Evolutionary conservation across 2,797 vertebrate genomes (phyloP).

Genomic region (Taenioides sp.): DNA sequence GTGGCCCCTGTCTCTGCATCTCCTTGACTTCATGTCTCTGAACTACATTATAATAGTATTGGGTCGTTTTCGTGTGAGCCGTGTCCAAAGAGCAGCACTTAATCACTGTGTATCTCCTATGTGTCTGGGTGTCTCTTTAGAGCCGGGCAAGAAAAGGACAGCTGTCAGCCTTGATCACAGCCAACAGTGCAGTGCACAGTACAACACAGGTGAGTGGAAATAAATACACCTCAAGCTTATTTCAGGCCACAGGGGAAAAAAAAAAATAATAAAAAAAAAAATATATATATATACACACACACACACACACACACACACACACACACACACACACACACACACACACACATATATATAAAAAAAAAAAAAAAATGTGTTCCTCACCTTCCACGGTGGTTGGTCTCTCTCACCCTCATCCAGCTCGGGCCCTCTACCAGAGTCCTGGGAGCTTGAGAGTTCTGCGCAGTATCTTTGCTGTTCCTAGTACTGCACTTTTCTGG

Average conservation of each 20-base stretch:
- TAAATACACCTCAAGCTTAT: constrained; percentile 11
- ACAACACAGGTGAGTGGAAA: constrained; percentile 28
- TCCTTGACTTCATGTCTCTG: constrained; percentile 32
- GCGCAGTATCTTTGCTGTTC: no score
- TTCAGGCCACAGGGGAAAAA: not conserved
- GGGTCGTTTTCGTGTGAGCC: constrained; percentile 13
- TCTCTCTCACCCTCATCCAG: no score
- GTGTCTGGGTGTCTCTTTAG: constrained; percentile 11
- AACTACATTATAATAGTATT: constrained; percentile 29
- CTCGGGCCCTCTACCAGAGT: no score
- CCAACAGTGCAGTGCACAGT: constrained; percentile 13
- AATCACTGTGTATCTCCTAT: constrained; percentile 21
- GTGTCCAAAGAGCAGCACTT: constrained; percentile 10
- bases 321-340: no score
- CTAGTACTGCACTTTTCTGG: no score
- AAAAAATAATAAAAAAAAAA: no score
- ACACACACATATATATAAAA: no score
- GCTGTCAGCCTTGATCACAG: constrained; percentile 45
- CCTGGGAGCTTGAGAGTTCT: no score
- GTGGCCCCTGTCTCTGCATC: constrained; percentile 25
- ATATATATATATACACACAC: no score
- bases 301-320: no score
- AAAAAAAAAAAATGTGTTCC: no score
- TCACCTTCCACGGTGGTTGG: no score
- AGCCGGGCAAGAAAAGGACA: constrained; percentile 31